Percentiles rank a stretch among this genome's conserved stretches.
Conservation (phyloP, 1,140 invertebrate genomes). For the Babylonia areolata region DNA sequence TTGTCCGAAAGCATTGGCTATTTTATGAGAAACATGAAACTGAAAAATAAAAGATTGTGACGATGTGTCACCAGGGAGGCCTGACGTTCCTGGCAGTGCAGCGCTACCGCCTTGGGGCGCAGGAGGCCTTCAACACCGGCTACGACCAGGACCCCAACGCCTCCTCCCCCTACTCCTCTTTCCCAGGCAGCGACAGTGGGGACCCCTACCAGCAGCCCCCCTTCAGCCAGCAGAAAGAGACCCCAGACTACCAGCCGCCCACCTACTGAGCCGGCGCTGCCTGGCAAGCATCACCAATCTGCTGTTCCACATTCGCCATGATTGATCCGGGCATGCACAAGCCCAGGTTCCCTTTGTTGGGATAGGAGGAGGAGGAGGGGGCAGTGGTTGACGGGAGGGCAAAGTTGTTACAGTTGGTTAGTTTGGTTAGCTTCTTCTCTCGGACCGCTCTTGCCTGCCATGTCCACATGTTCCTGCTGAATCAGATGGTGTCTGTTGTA, state of each 20-base stretch:
- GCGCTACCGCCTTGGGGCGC: conserved; percentile 89
- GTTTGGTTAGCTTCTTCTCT: neutral
- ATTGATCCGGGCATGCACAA: too few relatives aligned
- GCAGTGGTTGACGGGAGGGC: neutral
- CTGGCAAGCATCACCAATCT: neutral
- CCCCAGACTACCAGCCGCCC: conserved; percentile 61
- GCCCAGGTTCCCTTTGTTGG: neutral
- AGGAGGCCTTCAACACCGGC: conserved; percentile 90
- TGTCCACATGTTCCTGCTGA: neutral
- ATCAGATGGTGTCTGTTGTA: neutral
- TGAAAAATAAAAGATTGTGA: too few relatives aligned
- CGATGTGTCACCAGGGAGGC: conserved; percentile 82
- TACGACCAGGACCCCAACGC: conserved; percentile 80
- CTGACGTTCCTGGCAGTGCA: conserved; percentile 94
- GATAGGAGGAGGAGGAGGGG: too few relatives aligned
- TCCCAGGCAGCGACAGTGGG: conserved; percentile 82
- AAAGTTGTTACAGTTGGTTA: neutral
- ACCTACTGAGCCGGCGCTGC: conserved; percentile 56
- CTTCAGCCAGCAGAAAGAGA: conserved; percentile 66
- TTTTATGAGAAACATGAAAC: too few relatives aligned
- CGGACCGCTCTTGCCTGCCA: neutral
- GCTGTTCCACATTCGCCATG: neutral
- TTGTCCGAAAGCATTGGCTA: too few relatives aligned
- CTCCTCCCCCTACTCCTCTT: conserved; percentile 84
- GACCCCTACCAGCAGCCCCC: conserved; percentile 77